These are phyloP conservation scores for Drosophila pruinosa DNA, from an alignment of 1,140 invertebrate species.

Conservation along the genomic window DNA sequence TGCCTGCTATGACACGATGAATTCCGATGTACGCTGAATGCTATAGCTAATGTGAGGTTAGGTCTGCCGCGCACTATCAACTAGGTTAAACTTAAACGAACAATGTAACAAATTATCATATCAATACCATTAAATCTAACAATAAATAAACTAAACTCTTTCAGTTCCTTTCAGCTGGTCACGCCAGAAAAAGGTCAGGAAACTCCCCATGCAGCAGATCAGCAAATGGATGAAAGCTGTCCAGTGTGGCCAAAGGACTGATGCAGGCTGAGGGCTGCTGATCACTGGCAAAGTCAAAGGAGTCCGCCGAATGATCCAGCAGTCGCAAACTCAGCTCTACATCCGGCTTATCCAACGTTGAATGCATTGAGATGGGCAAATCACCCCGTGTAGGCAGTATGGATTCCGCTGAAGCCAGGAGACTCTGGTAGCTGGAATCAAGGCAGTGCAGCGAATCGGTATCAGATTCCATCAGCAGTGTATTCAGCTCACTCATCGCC, in stretches of 20 bases:
- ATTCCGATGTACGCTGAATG: conserved; percentile 50
- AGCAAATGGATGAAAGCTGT: conserved; percentile 66
- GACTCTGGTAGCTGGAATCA: conserved; percentile 50
- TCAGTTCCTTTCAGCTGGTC: conserved; percentile 36
- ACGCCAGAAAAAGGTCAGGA: conserved; percentile 75
- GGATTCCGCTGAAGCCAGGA: conserved; percentile 34
- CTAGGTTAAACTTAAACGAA: conserved; percentile 60
- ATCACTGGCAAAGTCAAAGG: conserved; percentile 69
- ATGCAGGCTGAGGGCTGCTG: conserved; percentile 75
- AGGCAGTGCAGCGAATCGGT: conserved; percentile 84
- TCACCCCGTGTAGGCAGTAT: conserved; percentile 55
- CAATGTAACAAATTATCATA: conserved; percentile 38
- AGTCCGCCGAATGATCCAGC: conserved; percentile 69
- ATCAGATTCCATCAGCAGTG: conserved; percentile 84
- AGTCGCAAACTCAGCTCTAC: conserved; percentile 75
- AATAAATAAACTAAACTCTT: conserved; percentile 36
- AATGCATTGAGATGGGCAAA: conserved; percentile 54
- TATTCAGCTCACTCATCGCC: conserved; percentile 59
- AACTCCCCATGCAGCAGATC: conserved; percentile 72
- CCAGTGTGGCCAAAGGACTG: conserved; percentile 68
- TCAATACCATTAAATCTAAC: conserved; percentile 21
- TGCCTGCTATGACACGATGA: conserved; percentile 73
- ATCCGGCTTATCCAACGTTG: conserved; percentile 55
- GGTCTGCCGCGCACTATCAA: conserved; percentile 33
- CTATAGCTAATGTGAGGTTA: conserved; percentile 61